Conservation (phyloP, 2,113 vertebrate species). For the Platichthys flesus region DNA sequence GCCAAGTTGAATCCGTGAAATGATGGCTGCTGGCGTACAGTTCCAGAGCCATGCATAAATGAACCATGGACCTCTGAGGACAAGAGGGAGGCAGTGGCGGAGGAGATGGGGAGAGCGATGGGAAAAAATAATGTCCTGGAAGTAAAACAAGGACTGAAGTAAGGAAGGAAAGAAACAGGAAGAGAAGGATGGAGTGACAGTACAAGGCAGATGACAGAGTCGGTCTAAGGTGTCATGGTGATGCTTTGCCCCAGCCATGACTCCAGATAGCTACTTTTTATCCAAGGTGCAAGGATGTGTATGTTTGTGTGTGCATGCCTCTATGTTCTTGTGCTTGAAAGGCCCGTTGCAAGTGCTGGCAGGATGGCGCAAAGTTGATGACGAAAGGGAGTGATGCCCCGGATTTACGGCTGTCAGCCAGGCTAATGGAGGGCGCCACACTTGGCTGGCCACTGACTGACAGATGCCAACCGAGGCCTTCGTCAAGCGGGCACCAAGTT, state of each 20-base stretch:
- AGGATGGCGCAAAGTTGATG: constrained; percentile 37
- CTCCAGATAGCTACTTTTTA: constrained; percentile 27
- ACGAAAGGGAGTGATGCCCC: constrained; percentile 59
- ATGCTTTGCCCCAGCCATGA: background rate
- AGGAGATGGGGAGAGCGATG: background rate
- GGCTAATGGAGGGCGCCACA: constrained; percentile 74
- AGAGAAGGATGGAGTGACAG: background rate
- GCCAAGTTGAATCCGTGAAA: constrained; percentile 53
- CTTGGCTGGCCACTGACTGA: constrained; percentile 73
- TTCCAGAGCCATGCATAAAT: constrained; percentile 58
- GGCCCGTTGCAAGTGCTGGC: constrained; percentile 25
- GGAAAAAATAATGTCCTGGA: constrained; percentile 15
- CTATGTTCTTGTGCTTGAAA: constrained; percentile 16
- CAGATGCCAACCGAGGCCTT: constrained; percentile 66
- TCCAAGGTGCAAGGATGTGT: constrained; percentile 40
- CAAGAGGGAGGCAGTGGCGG: background rate
- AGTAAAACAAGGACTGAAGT: constrained; percentile 1
- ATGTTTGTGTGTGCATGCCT: background rate
- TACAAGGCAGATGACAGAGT: constrained; percentile 43
- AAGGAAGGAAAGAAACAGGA: background rate
- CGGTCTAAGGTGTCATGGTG: constrained; percentile 30
- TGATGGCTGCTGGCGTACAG: constrained; percentile 18
- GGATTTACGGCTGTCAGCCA: constrained; percentile 65
- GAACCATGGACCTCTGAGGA: constrained; percentile 43
- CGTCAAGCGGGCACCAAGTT: constrained; percentile 37